Evolutionary conservation across 1,140 invertebrate species (phyloP), one percentile per base, ranked within the genome.

Genomic region (Bombus fervidus): DNA sequence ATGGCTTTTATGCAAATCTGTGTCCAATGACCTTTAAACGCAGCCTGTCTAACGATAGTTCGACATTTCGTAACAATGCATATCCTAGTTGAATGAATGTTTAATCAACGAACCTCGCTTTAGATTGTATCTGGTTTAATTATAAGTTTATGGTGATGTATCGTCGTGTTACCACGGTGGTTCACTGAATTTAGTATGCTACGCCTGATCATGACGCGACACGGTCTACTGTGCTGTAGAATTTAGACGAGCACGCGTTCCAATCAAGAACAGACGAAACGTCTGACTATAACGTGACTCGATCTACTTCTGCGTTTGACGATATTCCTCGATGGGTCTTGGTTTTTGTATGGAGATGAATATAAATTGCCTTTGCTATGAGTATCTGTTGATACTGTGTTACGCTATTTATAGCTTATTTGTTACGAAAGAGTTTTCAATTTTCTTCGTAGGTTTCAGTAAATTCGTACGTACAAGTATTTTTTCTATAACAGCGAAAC

Each of bases 1-100:
- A 59, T 62, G 78, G 37, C 74, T 89, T 57, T 88, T 69, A 85
- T 86, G 87, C 68, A 88, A 89, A 89, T 89, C 62, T 47, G 15
- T 59, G 37, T 74, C n/a, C 87, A 81, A 75, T 57, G 73, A 81
- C 73, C 83, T 88, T 79, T 80, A 68, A 15, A 66, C 4, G 31
- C 2, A 25, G n/a, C 74, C 25, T 25, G 34, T 34, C 34, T 41
- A 66, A 68, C 72, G 73, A 82, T 34, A 18, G 39, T 41, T 31
- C 25, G 25, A 34, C 37, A 47, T 85, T 88, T 78, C 73, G n/a
- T 39, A 57, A 84, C 68, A 37, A 75, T 87, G 43, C 15, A 68
- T 62, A 66, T 41, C 31, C 47, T 41, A 13, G 5, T 31, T 43
- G 31, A 53, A 78, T 5, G 64, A 68, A 78, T 25, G 75, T 78